Conservation (phyloP, 2,888 invertebrate genomes). For the Drosophila heteroneura region DNA sequence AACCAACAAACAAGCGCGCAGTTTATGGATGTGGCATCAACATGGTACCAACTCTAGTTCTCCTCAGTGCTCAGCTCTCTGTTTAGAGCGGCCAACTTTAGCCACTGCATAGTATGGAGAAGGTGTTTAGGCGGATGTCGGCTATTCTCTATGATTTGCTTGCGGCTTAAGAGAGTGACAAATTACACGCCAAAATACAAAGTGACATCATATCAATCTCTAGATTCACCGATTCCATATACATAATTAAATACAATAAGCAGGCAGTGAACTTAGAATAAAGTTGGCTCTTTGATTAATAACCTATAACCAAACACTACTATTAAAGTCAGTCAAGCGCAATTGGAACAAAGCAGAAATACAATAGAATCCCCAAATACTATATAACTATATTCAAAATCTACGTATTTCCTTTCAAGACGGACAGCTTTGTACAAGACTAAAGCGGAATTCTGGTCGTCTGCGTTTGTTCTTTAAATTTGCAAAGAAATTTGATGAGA, state of each 20-base stretch:
- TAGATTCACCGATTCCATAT: constrained; percentile 45
- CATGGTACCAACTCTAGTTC: constrained; percentile 19
- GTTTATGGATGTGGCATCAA: constrained; percentile 65
- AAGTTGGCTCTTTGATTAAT: constrained; percentile 67
- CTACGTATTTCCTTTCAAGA: constrained; percentile 63
- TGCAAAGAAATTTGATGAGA: constrained; percentile 51
- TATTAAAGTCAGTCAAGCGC: constrained; percentile 78
- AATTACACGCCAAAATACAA: constrained; percentile 48
- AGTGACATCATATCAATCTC: constrained; percentile 70
- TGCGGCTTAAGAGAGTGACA: constrained; percentile 63
- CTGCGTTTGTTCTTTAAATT: constrained; percentile 46
- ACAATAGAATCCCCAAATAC: constrained; percentile 30
- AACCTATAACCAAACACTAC: constrained; percentile 52
- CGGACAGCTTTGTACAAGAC: constrained; percentile 27
- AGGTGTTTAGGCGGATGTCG: constrained; percentile 75
- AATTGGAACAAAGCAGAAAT: constrained; percentile 70
- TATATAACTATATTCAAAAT: constrained; percentile 24
- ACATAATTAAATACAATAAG: constrained; percentile 72
- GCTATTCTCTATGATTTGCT: constrained; percentile 60
- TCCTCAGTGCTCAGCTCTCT: neutral
- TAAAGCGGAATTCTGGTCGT: constrained; percentile 71
- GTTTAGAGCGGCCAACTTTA: constrained; percentile 17
- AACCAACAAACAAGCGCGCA: constrained; percentile 80
- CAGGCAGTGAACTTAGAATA: constrained; percentile 21
- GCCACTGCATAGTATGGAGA: constrained; percentile 56